Percentiles rank a stretch among this genome's conserved stretches.
Evolutionary conservation across 2,888 invertebrate species (phyloP).

Genomic region (Meteorus colon): DNA sequence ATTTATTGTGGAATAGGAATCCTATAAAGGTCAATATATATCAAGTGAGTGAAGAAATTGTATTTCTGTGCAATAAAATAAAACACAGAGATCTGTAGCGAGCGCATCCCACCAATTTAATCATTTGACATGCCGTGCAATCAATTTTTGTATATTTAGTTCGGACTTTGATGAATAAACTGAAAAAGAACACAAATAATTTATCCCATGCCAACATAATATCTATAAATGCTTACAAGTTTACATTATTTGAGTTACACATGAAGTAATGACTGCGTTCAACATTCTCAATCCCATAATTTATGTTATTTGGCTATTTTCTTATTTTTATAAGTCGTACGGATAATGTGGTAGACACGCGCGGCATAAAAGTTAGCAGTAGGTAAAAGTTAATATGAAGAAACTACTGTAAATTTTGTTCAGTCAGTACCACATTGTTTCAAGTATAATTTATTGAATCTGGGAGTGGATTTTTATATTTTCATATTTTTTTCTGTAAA

Average conservation of each 20-base stretch:
- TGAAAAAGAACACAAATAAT: not conserved
- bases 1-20: not conserved
- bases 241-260: not conserved
- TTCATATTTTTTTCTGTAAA: no score
- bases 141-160: not conserved
- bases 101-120: not conserved
- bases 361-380: no score
- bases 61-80: not conserved
- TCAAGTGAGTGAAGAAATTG: slow-evolving; percentile 10
- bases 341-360: not conserved
- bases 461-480: no score
- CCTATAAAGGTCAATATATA: not conserved
- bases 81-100: not conserved
- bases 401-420: no score
- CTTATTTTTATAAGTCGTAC: not conserved
- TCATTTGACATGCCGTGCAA: not conserved
- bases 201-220: not conserved
- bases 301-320: not conserved
- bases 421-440: no score
- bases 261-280: not conserved
- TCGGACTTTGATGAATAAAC: not conserved
- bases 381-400: no score
- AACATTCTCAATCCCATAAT: no score
- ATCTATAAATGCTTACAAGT: not conserved
- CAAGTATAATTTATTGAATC: no score